Evolutionary conservation across 1,140 invertebrate genomes (phyloP), one percentile per base, ranked within the genome.

Genomic region (Saccostrea cuccullata): DNA sequence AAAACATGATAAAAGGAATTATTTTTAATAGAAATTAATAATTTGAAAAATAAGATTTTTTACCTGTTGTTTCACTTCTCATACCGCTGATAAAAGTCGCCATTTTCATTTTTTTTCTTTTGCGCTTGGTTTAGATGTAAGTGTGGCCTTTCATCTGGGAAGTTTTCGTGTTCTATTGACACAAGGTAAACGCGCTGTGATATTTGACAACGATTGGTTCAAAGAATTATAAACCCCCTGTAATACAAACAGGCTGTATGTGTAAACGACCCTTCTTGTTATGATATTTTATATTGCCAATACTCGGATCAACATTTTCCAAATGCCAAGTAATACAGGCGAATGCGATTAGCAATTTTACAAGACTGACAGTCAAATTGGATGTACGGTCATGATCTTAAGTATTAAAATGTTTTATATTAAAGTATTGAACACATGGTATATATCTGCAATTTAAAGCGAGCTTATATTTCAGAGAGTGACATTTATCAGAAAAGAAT

Each of bases 211-310:
- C 70, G 70, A 77, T 77, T 77, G 70, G 70, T 77, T 77, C 70
- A 77, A 13, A 26, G 70, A 77, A 77, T 30, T 77, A 77, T 77
- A 77, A 77, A 30, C 70, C 70, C 70, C 67, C 26, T 64, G n/a
- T 77, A 77, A 77, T 30, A 26, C 70, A 77, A 77, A 77, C 70
- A 77, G 30, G 70, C 26, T 30, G 23, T 77, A 36, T 13, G 70
- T 26, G 70, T 77, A 77, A 36, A 77, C 70, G 70, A 77, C 26
- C 0, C 47, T 26, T 36, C 70, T 36, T 77, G 70, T 77, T 77
- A 36, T 77, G 70, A 77, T 77, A 77, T 77, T 77, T 77, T 30
- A 77, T 77, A 77, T 77, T 77, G 70, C 70, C 70, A 77, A 77
- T 77, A 77, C 70, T 36, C 30, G 70, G 70, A 77, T 77, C 70